Base-by-base conservation (phyloP, 1,140 invertebrate genomes). In the Mizuhopecten yessoensis region DNA sequence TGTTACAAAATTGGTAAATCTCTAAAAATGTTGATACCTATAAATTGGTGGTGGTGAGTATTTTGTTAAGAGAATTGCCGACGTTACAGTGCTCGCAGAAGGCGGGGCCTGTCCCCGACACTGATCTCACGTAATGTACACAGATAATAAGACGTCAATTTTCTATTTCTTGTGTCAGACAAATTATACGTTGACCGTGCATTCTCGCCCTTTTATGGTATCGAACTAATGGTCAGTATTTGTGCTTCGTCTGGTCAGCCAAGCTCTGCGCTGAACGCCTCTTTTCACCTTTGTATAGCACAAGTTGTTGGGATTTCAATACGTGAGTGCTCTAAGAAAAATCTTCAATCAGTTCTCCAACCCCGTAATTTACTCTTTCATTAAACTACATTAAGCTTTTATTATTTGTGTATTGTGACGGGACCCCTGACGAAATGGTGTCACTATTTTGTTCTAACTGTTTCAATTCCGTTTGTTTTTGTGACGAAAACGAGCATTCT, bases 251-350 rank as follows among this genome's bases (percentile, higher is more conserved):
- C 57, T 75, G 11, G 57, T 75, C 57, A 75, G 57, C 17, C 23
- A 29, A 75, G n/a, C 57, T 75, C 57, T 29, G 57, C 57, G 57
- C 57, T 75, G 57, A n/a, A 75, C n/a, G n/a, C n/a, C n/a, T 75
- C 23, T 29, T 17, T 7, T 45, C 42, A 20, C 17, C 23, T 75
- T 75, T 75, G 57, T 29, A 9, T 17, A 75, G n/a, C 57, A n/a
- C n/a, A 29, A 5, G n/a, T 29, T 75, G 29, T n/a, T 75, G 57
- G 5, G 57, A n/a, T 17, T 45, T 45, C 42, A 15, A 1, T 45
- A 75, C 23, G 57, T 75, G 23, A 75, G 57, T 75, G 36, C 7
- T 11, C 3, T 57, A 1, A 5, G 57, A n/a, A 29, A 17, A 29
- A n/a, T 75, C n/a, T 17, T n/a, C n/a, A 75, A n/a, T 75, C 5